These are phyloP conservation scores for Paradoxurus hermaphroditus DNA, from an alignment of 2,113 vertebrate genomes.

Conservation along the genomic window DNA sequence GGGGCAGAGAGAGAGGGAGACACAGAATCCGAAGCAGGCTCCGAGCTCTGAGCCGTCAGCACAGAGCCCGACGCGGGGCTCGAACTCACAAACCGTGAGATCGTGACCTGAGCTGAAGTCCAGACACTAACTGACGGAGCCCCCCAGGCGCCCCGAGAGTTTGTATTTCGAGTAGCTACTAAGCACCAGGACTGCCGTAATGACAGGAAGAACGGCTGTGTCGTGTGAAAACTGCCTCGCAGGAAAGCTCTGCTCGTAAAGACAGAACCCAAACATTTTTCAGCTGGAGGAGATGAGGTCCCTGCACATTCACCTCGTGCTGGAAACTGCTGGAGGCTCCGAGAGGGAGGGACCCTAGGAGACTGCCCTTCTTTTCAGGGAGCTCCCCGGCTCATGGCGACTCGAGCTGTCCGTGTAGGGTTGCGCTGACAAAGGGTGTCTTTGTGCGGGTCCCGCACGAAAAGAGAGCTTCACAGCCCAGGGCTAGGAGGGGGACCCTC, in stretches of 20 bases:
- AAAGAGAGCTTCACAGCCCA: background rate
- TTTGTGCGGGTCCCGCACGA: background rate
- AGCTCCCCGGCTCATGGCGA: too few species aligned
- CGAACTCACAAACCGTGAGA: too few species aligned
- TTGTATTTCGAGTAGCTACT: background rate
- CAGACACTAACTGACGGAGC: too few species aligned
- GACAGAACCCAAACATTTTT: background rate
- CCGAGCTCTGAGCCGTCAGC: too few species aligned
- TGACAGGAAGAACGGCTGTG: background rate
- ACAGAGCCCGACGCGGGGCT: too few species aligned
- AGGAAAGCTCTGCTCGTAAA: background rate
- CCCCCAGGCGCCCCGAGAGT: too few species aligned
- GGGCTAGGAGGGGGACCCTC: background rate
- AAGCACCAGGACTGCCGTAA: background rate
- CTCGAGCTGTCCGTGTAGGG: rapidly evolving
- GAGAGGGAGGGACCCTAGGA: background rate
- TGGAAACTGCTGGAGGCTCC: background rate
- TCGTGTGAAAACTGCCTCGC: background rate
- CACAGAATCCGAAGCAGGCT: too few species aligned
- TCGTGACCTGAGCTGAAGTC: too few species aligned
- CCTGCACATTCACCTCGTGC: background rate
- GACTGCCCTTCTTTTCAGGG: background rate
- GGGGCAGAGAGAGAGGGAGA: too few species aligned
- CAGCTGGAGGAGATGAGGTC: background rate
- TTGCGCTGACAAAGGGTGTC: too few species aligned